phyloP scores from a whole-genome alignment of 2,113 vertebrate genomes.

The Pycnonotus jocosus region DNA sequence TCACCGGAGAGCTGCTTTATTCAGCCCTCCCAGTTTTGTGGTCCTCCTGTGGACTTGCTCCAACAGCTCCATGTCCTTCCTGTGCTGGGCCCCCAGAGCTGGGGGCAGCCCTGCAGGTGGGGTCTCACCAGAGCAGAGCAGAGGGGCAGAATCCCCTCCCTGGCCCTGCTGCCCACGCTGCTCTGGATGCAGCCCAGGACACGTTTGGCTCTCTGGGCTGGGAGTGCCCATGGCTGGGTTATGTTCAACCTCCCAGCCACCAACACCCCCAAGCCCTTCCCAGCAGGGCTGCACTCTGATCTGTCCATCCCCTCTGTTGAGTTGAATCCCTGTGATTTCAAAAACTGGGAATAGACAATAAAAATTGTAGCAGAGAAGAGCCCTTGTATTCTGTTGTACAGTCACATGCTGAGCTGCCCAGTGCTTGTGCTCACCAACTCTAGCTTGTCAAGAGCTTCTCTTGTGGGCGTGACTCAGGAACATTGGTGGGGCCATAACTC shows the following conservation, averaged over 20 bases:
- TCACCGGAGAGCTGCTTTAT: neutral
- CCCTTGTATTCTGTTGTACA: neutral
- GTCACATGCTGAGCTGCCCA: neutral
- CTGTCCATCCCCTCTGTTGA: neutral
- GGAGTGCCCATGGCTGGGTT: neutral
- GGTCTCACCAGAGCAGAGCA: neutral
- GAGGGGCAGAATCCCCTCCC: neutral
- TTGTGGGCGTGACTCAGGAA: neutral
- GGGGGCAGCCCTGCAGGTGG: neutral
- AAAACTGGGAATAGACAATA: neutral
- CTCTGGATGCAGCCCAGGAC: neutral
- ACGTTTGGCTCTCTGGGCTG: neutral
- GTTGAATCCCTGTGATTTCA: neutral
- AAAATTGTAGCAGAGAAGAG: neutral
- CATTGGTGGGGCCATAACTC: neutral
- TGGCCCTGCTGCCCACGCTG: accelerated
- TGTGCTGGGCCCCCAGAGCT: neutral
- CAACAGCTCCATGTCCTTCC: accelerated
- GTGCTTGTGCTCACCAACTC: neutral
- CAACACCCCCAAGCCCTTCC: neutral
- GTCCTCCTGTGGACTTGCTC: accelerated
- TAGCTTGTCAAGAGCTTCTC: neutral
- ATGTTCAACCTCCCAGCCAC: neutral
- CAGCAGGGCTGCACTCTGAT: neutral
- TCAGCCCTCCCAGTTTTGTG: neutral